These are phyloP conservation scores for Epicauta chinensis DNA, from an alignment of 1,140 invertebrate species.

Conservation along the genomic window DNA sequence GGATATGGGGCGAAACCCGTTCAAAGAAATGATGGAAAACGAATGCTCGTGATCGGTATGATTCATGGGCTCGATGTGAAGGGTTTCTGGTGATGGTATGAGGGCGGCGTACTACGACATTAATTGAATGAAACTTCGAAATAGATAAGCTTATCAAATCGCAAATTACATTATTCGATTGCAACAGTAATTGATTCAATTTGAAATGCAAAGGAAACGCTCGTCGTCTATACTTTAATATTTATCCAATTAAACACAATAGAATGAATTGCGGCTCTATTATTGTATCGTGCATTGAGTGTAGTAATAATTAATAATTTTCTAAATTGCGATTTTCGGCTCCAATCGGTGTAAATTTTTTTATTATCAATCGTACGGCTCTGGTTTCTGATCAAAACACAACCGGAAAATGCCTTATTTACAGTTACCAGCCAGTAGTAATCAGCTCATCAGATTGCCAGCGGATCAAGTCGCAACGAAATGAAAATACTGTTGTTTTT, in stretches of 20 bases:
- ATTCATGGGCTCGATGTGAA: slow-evolving; percentile 11
- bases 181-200: slow-evolving; percentile 12
- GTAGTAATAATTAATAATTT: too few relatives aligned
- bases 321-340: too few relatives aligned
- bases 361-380: too few relatives aligned
- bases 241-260: slow-evolving; percentile 7
- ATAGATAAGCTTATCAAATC: slow-evolving; percentile 18
- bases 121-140: slow-evolving; percentile 15
- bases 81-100: slow-evolving; percentile 5
- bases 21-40: slow-evolving; percentile 11
- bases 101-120: neutral
- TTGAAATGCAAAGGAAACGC: slow-evolving; percentile 10
- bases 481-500: too few relatives aligned
- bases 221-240: neutral
- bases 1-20: neutral
- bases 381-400: too few relatives aligned
- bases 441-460: too few relatives aligned
- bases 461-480: too few relatives aligned
- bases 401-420: neutral
- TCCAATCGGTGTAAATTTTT: too few relatives aligned
- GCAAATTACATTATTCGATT: slow-evolving; percentile 13
- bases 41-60: slow-evolving; percentile 2
- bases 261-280: slow-evolving; percentile 1
- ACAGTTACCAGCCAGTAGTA: neutral
- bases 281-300: too few relatives aligned